phyloP scores from a whole-genome alignment of 1,140 invertebrate genomes.

The Drosophila paulistorum region DNA sequence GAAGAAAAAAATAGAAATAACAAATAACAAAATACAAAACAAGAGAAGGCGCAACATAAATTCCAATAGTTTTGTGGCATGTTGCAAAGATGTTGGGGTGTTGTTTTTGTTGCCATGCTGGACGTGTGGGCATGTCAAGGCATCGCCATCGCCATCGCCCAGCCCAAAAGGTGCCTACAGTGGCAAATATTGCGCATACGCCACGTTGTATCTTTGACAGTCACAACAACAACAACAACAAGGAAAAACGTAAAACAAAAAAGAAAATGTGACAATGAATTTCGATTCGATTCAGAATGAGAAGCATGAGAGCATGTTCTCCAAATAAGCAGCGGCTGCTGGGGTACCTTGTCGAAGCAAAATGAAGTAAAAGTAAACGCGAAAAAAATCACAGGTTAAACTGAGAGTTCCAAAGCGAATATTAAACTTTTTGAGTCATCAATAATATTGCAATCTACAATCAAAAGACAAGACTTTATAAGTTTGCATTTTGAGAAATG shows the following conservation, averaged over 20 bases:
- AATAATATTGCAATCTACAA: too few species aligned
- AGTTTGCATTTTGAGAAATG: too few species aligned
- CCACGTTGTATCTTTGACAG: slow-evolving; percentile 39
- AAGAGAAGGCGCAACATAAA: slow-evolving; percentile 51
- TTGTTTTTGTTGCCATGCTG: slow-evolving; percentile 45
- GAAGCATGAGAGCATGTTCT: too few species aligned
- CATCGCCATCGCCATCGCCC: slow-evolving; percentile 53
- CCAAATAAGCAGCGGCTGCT: too few species aligned
- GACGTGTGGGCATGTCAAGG: slow-evolving; percentile 79
- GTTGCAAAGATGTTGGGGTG: slow-evolving; percentile 77
- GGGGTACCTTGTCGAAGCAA: too few species aligned
- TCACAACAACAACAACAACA: slow-evolving; percentile 4
- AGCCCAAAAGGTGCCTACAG: slow-evolving; percentile 19
- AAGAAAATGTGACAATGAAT: slow-evolving; percentile 41
- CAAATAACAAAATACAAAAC: slow-evolving; percentile 30
- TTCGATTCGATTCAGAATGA: background rate
- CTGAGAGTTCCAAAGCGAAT: too few species aligned
- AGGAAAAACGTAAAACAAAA: background rate
- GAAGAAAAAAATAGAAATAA: slow-evolving; percentile 14
- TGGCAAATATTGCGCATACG: slow-evolving; percentile 73
- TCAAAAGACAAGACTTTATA: too few species aligned
- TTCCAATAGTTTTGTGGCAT: slow-evolving; percentile 78
- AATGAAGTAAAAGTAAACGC: too few species aligned
- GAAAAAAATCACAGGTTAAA: too few species aligned
- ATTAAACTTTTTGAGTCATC: too few species aligned